Evolutionary conservation across 2,797 vertebrate genomes (phyloP).

Genomic region (Acanthopagrus latus): DNA sequence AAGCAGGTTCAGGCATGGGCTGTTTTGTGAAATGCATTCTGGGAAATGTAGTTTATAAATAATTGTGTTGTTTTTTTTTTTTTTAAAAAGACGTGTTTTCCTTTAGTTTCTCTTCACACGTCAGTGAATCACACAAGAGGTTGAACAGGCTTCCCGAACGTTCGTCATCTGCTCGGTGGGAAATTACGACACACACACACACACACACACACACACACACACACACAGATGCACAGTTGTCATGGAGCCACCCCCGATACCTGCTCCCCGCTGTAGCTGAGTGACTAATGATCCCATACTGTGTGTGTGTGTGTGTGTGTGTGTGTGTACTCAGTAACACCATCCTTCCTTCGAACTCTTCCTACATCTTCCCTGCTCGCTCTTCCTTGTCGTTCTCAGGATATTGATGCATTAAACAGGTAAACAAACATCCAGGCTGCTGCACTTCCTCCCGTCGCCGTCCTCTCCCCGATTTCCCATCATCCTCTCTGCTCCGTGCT

Average conservation of each 20-base stretch:
- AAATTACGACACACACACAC: slow-evolving; percentile 6
- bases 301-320: slow-evolving; percentile 21
- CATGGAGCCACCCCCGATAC: slow-evolving; percentile 80
- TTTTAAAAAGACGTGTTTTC: not conserved
- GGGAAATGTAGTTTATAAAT: slow-evolving; percentile 19
- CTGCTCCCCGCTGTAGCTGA: slow-evolving; percentile 70
- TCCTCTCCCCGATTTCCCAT: slow-evolving; percentile 17
- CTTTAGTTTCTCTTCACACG: not conserved
- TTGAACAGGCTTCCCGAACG: slow-evolving; percentile 35
- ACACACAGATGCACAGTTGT: slow-evolving; percentile 64
- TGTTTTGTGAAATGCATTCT: slow-evolving; percentile 16
- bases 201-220: slow-evolving; percentile 32
- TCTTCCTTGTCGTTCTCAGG: not conserved
- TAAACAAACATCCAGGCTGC: slow-evolving; percentile 13
- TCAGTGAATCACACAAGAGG: slow-evolving; percentile 51
- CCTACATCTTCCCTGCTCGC: not conserved
- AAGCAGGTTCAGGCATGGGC: not conserved
- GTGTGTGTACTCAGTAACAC: slow-evolving; percentile 14
- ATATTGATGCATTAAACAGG: slow-evolving; percentile 6
- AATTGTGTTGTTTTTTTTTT: too few relatives aligned
- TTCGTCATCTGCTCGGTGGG: slow-evolving; percentile 54
- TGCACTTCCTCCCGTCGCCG: not conserved
- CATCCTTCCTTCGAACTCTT: slow-evolving; percentile 17
- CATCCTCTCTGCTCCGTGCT: slow-evolving; percentile 27
- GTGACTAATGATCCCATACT: slow-evolving; percentile 75